Conservation (phyloP, 2,888 invertebrate species). For the Labia minor region DNA sequence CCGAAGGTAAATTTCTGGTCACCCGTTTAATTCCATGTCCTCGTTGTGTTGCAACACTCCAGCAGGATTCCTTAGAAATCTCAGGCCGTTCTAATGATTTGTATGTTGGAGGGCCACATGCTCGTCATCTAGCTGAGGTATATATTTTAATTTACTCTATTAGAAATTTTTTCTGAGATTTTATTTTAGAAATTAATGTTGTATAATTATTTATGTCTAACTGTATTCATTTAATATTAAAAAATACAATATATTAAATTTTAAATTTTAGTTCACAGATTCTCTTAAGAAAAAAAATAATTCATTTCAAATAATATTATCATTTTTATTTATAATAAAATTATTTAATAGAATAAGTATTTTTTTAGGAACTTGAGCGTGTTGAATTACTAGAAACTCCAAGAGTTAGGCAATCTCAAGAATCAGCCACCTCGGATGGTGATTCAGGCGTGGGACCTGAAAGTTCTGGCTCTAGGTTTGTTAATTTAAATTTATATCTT, state of each 20-base stretch:
- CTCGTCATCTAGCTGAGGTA: background rate
- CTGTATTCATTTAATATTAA: no score
- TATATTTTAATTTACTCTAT: background rate
- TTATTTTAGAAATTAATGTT: no score
- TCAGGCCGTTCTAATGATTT: constrained; percentile 23
- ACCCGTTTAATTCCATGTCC: constrained; percentile 90
- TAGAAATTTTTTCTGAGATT: no score
- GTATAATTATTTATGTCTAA: no score
- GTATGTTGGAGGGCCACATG: background rate
- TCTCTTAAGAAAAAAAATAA: no score
- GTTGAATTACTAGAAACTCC: constrained; percentile 30
- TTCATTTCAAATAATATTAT: no score
- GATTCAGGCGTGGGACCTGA: constrained; percentile 83
- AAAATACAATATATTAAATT: no score
- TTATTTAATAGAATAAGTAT: no score
- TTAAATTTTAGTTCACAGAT: no score
- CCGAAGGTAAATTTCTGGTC: constrained; percentile 87
- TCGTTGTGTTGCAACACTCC: constrained; percentile 52
- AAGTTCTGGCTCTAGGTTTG: constrained; percentile 53
- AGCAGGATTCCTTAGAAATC: constrained; percentile 23
- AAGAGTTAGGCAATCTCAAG: constrained; percentile 40
- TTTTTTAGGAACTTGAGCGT: constrained; percentile 28
- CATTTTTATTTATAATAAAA: no score
- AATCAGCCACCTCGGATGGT: constrained; percentile 68
- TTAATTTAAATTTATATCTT: no score